phyloP scores from a whole-genome alignment of 2,888 invertebrate genomes.

The Buathra laborator region DNA sequence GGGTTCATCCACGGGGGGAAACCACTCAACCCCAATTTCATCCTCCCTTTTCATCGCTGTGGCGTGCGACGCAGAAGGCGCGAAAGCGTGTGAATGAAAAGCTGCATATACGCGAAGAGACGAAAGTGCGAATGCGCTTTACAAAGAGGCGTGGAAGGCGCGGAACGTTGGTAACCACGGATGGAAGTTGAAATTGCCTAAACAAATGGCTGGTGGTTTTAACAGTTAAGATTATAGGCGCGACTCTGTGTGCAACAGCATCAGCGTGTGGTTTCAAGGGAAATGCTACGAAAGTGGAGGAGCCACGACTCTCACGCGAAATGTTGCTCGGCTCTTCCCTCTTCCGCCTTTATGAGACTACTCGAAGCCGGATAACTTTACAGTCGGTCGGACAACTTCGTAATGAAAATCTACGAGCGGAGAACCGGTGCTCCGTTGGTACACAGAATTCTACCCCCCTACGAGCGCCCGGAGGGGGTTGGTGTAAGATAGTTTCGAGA shows the following conservation, averaged over 20 bases:
- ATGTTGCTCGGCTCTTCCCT: constrained; percentile 20
- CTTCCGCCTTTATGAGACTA: constrained; percentile 55
- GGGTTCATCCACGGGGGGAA: constrained; percentile 37
- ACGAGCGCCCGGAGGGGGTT: constrained; percentile 2
- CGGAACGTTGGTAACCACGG: not conserved
- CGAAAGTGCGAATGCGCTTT: not conserved
- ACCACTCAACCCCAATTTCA: constrained; percentile 48
- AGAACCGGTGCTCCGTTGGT: constrained; percentile 14
- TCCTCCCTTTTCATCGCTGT: constrained; percentile 32
- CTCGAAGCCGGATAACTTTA: constrained; percentile 62
- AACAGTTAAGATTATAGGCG: constrained; percentile 45
- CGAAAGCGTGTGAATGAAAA: constrained; percentile 43
- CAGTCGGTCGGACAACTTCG: constrained; percentile 65
- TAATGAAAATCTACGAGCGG: constrained; percentile 67
- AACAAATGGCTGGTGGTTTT: constrained; percentile 31
- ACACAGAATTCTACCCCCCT: not conserved
- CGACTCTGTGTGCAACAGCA: constrained; percentile 1
- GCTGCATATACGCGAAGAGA: not conserved
- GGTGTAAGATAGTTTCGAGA: constrained; percentile 54
- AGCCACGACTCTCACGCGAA: constrained; percentile 9
- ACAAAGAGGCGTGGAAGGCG: not conserved
- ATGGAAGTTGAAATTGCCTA: constrained; percentile 14
- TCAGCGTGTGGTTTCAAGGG: not conserved
- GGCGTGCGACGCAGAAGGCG: not conserved
- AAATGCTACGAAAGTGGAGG: constrained; percentile 47